Base-by-base conservation (phyloP, 2,113 vertebrate genomes). In the Myiozetetes cayanensis region DNA sequence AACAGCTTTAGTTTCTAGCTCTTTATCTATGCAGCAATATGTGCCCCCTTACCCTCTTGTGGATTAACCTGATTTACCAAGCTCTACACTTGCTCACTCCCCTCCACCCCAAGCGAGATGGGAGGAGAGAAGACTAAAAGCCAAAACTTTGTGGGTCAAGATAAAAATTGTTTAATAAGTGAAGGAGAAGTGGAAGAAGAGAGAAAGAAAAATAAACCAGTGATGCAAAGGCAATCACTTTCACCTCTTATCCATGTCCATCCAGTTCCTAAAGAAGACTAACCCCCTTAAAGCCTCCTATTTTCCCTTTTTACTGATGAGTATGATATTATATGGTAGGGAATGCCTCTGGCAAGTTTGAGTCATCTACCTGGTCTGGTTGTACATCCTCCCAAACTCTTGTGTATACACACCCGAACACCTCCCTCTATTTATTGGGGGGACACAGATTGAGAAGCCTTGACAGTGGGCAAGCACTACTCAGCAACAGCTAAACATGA, bases 271-370 rank as follows among this genome's bases (percentile, higher is more conserved):
- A 0, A 49, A 61, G 46, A 49, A 66, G 3, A 24, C 22, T 55
- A 37, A 63, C 7, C 5, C 22, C 17, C 4, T 7, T 53, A 39
- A 86, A 63, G 43, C 0, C 1, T 3, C 3, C 4, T 58, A 2
- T 55, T 88, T 81, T 50, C 41, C 8, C 10, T 72, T 83, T 79
- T 67, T 39, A 9, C 47, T 16, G 3, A 9, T 53, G 5, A 62
- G 3, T 8, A 25, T 17, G 6, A 10, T 30, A 3, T 49, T 63
- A 33, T 28, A 41, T 9, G 12, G 7, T 9, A 61, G 9, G 25
- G 22, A 59, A 59, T 41, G 27, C 7, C 28, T 55, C 46, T 10
- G 12, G 33, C 13, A 55, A 59, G 14, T 35, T 78, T 2, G 4
- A 65, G 12, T 46, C 10, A 56, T 24, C 30, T 56, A 5, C 18